Base-by-base conservation (phyloP, 2,888 invertebrate genomes). In the Notodonta dromedarius region DNA sequence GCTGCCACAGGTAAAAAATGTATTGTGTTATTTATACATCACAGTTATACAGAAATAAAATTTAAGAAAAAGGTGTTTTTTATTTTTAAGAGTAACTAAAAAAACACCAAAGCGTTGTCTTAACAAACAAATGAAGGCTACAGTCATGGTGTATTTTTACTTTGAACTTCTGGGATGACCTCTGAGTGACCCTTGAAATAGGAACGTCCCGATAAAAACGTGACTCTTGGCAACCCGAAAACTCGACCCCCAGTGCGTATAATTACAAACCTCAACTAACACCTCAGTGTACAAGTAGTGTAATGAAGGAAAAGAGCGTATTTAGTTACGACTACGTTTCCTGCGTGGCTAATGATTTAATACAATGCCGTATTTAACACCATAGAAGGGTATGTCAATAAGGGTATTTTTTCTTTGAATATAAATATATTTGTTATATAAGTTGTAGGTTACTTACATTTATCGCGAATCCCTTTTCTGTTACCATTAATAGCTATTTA, bases 191-290 rank as follows among this genome's bases (percentile, higher is more conserved):
- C 50, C 50, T 50, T 16, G 4, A 16, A 50, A 50, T 50, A 50
- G 50, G 16, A 50, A 16, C 16, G 8, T 50, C 9, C 16, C 7
- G 16, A 50, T 9, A 16, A 50, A 14, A 50, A n/a, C 50, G 11
- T 50, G 16, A 16, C 50, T 42, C 9, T 46, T 46, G 46, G 11
- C 32, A 52, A 11, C 9, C 52, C 52, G 13, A 52, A n/a, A 11
- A 7, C 35, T 14, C 63, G 64, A 64, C 66, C 70, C 57, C 57
- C 51, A 52, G 5, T 62, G 60, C 64, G 65, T 67, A 55, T 73
- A 73, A 68, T 73, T 74, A 74, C 66, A 60, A 66, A 68, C 61
- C 66, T 61, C 66, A 74, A 72, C 70, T 56, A 63, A 61, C 66
- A 60, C 64, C 67, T 61, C 42, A 13, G 39, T 14, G 56, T 61